A percentile compares a stretch with the other conserved stretches of the same genome.
phyloP scores from a whole-genome alignment of 1,140 invertebrate species.

The Bradynema listronoti region DNA sequence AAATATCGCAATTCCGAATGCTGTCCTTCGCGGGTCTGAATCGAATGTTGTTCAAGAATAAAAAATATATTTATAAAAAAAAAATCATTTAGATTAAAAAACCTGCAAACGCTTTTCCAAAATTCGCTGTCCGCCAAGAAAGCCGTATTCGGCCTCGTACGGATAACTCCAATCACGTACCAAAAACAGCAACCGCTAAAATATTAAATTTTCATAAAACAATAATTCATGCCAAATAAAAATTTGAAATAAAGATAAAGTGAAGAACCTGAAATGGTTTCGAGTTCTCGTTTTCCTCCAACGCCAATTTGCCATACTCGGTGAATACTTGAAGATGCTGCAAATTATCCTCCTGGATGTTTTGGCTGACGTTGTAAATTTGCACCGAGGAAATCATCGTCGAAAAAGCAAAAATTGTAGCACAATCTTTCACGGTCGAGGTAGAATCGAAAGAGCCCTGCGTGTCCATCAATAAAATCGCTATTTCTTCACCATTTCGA shows the following conservation, averaged over 20 bases:
- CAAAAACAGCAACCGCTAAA: slow-evolving; percentile 80
- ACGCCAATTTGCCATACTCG: slow-evolving; percentile 85
- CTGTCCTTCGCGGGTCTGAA: slow-evolving; percentile 67
- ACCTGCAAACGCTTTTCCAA: slow-evolving; percentile 77
- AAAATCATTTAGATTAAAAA: too few species aligned
- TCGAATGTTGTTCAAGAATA: not conserved
- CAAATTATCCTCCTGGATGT: slow-evolving; percentile 64
- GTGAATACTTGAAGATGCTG: slow-evolving; percentile 73
- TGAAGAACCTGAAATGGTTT: slow-evolving; percentile 72
- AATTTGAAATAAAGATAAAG: slow-evolving; percentile 4
- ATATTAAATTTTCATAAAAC: too few species aligned
- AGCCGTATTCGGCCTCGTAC: slow-evolving; percentile 87
- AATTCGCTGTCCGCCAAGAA: slow-evolving; percentile 76
- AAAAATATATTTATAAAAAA: too few species aligned
- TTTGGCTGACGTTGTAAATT: slow-evolving; percentile 63
- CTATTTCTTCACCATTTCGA: slow-evolving; percentile 44
- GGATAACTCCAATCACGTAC: slow-evolving; percentile 97
- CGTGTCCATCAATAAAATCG: slow-evolving; percentile 28
- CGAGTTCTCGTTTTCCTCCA: slow-evolving; percentile 77
- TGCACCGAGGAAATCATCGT: slow-evolving; percentile 63
- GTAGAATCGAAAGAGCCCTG: slow-evolving; percentile 94
- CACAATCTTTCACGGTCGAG: slow-evolving; percentile 87
- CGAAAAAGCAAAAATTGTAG: slow-evolving; percentile 70
- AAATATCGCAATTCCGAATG: slow-evolving; percentile 88
- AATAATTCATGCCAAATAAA: too few species aligned